These are phyloP conservation scores for Tapera naevia DNA, from an alignment of 2,797 vertebrate genomes.

Conservation along the genomic window DNA sequence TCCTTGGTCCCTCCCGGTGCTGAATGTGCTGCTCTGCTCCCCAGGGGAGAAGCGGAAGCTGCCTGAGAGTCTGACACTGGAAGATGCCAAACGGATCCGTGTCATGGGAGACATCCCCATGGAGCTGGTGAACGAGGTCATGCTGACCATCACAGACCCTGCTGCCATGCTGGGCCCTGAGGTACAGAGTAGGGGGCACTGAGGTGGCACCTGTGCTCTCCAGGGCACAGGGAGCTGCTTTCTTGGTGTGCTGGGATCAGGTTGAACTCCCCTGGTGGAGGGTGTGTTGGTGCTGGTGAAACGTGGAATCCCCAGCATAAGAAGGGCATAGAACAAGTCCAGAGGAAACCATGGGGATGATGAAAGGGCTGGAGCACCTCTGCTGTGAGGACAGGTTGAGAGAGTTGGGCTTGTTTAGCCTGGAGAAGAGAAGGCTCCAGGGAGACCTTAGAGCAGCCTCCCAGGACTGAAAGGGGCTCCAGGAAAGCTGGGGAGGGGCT, in stretches of 20 bases:
- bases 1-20: accelerated
- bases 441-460: no score
- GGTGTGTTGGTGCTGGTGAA: background rate
- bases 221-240: background rate
- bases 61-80: constrained; percentile 90
- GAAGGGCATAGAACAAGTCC: no score
- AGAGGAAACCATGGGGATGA: no score
- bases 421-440: no score
- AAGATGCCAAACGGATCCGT: constrained; percentile 95
- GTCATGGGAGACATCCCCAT: constrained; percentile 99
- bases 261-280: accelerated
- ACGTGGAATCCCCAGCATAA: background rate
- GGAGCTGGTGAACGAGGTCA: constrained; percentile 98
- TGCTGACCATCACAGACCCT: constrained; percentile 98
- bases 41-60: constrained; percentile 96
- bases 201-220: background rate
- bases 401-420: no score
- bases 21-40: background rate
- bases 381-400: no score
- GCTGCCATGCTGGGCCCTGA: constrained; percentile 98
- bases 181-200: constrained; percentile 43
- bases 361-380: no score
- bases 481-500: no score
- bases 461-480: no score
- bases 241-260: background rate